These are phyloP conservation scores for Crocallis elinguaria DNA, from an alignment of 2,888 invertebrate genomes.

Conservation along the genomic window DNA sequence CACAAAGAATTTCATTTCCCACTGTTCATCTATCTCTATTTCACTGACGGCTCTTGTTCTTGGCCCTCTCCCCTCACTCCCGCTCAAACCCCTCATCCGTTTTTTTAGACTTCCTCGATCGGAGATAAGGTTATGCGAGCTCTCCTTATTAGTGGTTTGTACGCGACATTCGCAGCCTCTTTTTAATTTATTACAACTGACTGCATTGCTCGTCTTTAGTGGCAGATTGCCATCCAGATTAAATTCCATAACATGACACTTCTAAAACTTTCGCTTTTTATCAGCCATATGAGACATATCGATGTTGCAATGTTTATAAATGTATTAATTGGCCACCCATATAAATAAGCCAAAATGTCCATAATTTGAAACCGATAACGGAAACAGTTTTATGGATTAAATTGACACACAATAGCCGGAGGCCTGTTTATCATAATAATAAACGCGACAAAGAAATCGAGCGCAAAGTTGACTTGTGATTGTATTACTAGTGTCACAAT, in stretches of 20 bases:
- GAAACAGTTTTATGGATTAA: conserved; percentile 64
- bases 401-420: conserved; percentile 69
- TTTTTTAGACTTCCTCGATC: conserved; percentile 83
- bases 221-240: conserved; percentile 30
- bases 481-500: conserved; percentile 77
- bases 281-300: background rate
- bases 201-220: conserved; percentile 40
- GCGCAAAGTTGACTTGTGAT: conserved; percentile 77
- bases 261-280: background rate
- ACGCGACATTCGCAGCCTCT: conserved; percentile 66
- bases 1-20: conserved; percentile 86
- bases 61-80: conserved; percentile 59
- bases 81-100: conserved; percentile 64
- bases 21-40: conserved; percentile 86
- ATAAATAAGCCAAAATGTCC: conserved; percentile 37
- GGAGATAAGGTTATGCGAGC: conserved; percentile 83
- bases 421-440: conserved; percentile 79
- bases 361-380: conserved; percentile 58
- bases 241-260: conserved; percentile 13
- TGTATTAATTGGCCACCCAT: conserved; percentile 45
- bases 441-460: conserved; percentile 70
- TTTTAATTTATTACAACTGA: conserved; percentile 68
- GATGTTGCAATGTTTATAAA: conserved; percentile 35
- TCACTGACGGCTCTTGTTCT: conserved; percentile 85
- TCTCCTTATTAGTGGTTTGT: conserved; percentile 80